Conservation (phyloP, 2,113 vertebrate genomes). For the Myotis yumanensis region DNA sequence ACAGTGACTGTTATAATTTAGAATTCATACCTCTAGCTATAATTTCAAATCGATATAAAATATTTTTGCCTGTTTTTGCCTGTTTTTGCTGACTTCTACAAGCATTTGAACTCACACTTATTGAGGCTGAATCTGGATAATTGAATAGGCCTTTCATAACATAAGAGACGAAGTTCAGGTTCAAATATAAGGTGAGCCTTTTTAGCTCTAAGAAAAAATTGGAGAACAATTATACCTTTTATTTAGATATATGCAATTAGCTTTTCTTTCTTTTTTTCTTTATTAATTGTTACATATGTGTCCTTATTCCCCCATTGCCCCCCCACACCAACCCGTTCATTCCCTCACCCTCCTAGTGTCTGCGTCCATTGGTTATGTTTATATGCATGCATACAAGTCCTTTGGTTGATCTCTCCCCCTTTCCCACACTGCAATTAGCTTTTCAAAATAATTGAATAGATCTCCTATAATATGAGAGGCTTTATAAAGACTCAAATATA, state of each 20-base stretch:
- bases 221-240: background rate
- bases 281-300: too few relatives aligned
- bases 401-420: too few relatives aligned
- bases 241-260: background rate
- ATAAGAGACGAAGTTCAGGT: background rate
- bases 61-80: slow-evolving; percentile 18
- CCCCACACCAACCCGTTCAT: too few relatives aligned
- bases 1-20: background rate
- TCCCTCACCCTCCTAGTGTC: too few relatives aligned
- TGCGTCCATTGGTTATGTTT: too few relatives aligned
- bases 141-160: background rate
- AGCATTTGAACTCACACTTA: background rate
- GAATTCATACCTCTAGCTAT: slow-evolving; percentile 3
- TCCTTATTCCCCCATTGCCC: too few relatives aligned
- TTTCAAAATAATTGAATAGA: slow-evolving; percentile 16
- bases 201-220: background rate
- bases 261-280: background rate
- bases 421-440: background rate
- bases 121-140: background rate
- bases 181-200: slow-evolving; percentile 10
- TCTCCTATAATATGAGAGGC: background rate
- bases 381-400: too few relatives aligned
- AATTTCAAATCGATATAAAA: slow-evolving; percentile 32
- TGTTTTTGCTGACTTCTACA: background rate
- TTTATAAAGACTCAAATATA: slow-evolving; percentile 27